Evolutionary conservation across 2,888 invertebrate species (phyloP), one percentile per base, ranked within the genome.

Genomic region (Bedellia somnulentella): DNA sequence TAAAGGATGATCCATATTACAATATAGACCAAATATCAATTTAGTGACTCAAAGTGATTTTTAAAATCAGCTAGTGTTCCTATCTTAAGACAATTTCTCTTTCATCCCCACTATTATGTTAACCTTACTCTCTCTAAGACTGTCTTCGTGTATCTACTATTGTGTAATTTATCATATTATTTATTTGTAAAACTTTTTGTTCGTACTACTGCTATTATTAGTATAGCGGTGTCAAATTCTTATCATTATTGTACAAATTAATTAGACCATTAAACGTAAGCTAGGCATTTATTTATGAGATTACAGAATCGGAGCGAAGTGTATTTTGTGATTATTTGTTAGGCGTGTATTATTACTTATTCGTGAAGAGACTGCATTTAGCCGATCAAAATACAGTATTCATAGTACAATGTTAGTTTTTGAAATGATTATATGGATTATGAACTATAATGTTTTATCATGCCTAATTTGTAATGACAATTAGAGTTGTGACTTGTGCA

Each of bases 181-280:
- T 70, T 71, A 70, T 61, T 61, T 55, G 22, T 57, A 59, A 61
- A 53, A 61, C 52, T 63, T 58, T 64, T n/a, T n/a, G n/a, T n/a
- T n/a, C n/a, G n/a, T 57, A 61, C 58, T 54, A 57, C 21, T 56
- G 45, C 42, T 43, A 55, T 51, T 56, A 47, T 61, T 59, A 56
- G 52, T 59, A 55, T 52, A 49, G 47, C 49, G 40, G 47, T 60
- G 57, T 57, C 40, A 43, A 48, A 50, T 55, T n/a, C n/a, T n/a
- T n/a, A n/a, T n/a, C n/a, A 56, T 61, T 64, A 57, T 66, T 75
- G 71, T 75, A 75, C 73, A 75, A 75, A 73, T 70, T 71, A 66
- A 61, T 60, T 64, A 63, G 55, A 44, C 64, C 52, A 42, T 47
- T 42, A 58, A 56, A 52, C 43, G 43, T 64, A 66, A 55, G 35